Evolutionary conservation across 2,888 invertebrate genomes (phyloP).

Genomic region (Pollenia griseotomentosa): DNA sequence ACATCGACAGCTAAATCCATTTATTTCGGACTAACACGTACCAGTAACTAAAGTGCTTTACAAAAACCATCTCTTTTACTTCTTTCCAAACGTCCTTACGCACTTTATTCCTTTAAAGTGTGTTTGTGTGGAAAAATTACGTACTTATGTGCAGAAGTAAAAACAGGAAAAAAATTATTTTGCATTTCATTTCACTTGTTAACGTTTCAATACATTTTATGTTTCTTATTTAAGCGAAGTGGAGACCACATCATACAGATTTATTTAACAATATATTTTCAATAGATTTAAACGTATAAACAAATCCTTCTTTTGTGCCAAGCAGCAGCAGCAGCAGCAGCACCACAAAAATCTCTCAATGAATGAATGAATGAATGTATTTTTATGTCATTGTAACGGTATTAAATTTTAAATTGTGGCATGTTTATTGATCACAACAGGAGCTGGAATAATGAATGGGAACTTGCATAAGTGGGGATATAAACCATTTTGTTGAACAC

Average conservation of each 20-base stretch:
- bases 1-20: constrained; percentile 62
- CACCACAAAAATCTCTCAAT: not conserved
- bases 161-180: constrained; percentile 36
- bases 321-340: not conserved
- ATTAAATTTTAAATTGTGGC: constrained; percentile 42
- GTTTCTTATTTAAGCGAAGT: constrained; percentile 33
- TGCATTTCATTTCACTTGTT: constrained; percentile 63
- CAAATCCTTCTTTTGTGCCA: constrained; percentile 41
- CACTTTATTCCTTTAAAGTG: constrained; percentile 28
- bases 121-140: constrained; percentile 14
- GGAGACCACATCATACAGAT: not conserved
- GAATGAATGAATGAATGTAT: constrained; percentile 2
- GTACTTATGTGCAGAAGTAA: not conserved
- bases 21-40: constrained; percentile 74
- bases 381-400: constrained; percentile 22
- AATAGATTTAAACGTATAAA: constrained; percentile 15
- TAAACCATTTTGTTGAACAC: constrained; percentile 1
- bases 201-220: constrained; percentile 61
- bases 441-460: not conserved
- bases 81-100: constrained; percentile 4
- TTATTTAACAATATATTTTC: constrained; percentile 30
- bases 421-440: constrained; percentile 40
- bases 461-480: not conserved
- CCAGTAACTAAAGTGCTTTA: not conserved
- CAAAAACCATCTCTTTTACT: constrained; percentile 12